Evolutionary conservation across 2,797 vertebrate species (phyloP), one percentile per base, ranked within the genome.

Genomic region (Crypturellus tataupa): DNA sequence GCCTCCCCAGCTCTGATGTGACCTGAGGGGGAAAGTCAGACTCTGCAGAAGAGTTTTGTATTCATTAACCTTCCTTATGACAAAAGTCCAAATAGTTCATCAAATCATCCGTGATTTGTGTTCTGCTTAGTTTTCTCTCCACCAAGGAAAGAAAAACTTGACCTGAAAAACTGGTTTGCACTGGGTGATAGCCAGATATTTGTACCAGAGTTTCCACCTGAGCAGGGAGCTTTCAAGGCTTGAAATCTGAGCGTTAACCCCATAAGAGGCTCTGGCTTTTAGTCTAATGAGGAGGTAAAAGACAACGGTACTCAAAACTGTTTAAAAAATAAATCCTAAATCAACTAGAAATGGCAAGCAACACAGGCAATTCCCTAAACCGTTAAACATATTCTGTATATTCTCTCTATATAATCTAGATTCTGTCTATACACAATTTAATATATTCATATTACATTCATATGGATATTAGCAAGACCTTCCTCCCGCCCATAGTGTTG

Each of bases 151-250:
- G 18, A 67, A 93, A 79, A 73, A 88, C 67, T 40, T 86, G 78
- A 95, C 93, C 93, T 80, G 96, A 95, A 96, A 95, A 96, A 96
- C 95, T 91, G 88, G 94, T 95, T 95, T 89, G 85, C 53, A 73
- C 95, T 95, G 93, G 80, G 78, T 47, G 49, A 80, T 21, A 82
- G 93, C 94, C 95, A 95, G 88, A 39, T 33, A 68, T 33, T 95
- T 84, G 81, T 70, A 79, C 55, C 88, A 91, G 83, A 62, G 60
- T 73, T 90, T 95, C 35, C 27, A 87, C 67, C 68, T 15, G 42
- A 94, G 94, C 78, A 93, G 93, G 95, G 71, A 94, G 55, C 63
- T 95, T 84, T 83, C 77, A 81, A 55, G 62, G 90, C 80, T 84
- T 63, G 81, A 84, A 94, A 90, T n/a, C 62, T 86, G 80, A 64